Conservation (phyloP, 35 echinoderm and acorn worm species). For the Holothuria glaberrima region DNA sequence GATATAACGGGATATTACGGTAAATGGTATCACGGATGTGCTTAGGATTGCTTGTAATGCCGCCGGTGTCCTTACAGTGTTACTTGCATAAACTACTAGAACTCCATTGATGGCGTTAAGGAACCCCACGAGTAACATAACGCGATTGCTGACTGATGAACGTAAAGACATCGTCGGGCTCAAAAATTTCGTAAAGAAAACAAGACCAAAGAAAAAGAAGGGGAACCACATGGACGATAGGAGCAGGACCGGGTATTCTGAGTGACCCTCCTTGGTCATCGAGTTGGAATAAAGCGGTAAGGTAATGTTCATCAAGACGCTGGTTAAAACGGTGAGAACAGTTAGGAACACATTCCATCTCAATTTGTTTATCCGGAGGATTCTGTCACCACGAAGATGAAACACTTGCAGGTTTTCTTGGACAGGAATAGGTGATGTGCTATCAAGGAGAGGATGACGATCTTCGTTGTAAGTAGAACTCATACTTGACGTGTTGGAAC, state of each 20-base stretch:
- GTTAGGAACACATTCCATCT: conserved; percentile 79
- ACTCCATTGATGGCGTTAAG: conserved; percentile 84
- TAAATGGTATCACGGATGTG: conserved; percentile 87
- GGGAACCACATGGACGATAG: conserved; percentile 78
- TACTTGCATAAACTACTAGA: conserved; percentile 90
- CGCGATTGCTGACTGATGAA: conserved; percentile 33
- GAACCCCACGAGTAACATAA: conserved; percentile 60
- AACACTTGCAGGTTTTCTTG: conserved; percentile 11
- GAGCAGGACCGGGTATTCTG: conserved; percentile 84
- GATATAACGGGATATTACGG: conserved; percentile 83
- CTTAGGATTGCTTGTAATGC: conserved; percentile 83
- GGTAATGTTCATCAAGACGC: conserved; percentile 71
- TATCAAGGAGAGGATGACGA: neutral
- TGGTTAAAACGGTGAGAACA: conserved; percentile 71
- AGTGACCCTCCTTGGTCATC: conserved; percentile 50
- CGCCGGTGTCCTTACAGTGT: conserved; percentile 67
- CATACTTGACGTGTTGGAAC: too few species aligned
- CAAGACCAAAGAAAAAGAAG: conserved; percentile 70
- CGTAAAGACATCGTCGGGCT: conserved; percentile 38
- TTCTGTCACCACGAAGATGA: conserved; percentile 32
- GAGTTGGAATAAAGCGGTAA: conserved; percentile 80
- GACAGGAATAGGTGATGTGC: neutral
- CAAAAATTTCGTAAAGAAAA: conserved; percentile 67
- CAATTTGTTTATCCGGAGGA: conserved; percentile 2
- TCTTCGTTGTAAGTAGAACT: too few species aligned